These are phyloP conservation scores for Nixonia krombeini DNA, from an alignment of 1,140 invertebrate species.

Conservation along the genomic window DNA sequence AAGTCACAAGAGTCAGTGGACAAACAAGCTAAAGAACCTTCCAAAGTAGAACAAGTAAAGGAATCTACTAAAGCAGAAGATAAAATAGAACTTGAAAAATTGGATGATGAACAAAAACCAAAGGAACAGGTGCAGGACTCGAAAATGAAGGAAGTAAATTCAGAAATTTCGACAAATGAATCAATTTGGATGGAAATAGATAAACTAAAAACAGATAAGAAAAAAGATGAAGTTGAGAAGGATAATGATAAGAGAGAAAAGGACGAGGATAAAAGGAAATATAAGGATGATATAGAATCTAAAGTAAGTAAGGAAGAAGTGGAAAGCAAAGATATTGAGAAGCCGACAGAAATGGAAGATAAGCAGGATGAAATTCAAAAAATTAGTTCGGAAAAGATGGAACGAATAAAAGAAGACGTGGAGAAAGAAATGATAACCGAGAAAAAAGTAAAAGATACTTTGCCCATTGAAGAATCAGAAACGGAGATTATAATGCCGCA, in stretches of 20 bases:
- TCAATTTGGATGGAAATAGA: not conserved
- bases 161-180: not conserved
- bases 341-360: constrained; percentile 7
- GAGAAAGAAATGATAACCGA: constrained; percentile 21
- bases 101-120: constrained; percentile 12
- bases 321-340: too few relatives aligned
- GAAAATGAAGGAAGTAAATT: not conserved
- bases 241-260: constrained; percentile 6
- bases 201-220: constrained; percentile 21
- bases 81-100: constrained; percentile 17
- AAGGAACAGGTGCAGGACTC: not conserved
- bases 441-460: not conserved
- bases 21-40: not conserved
- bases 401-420: constrained; percentile 27
- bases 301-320: not conserved
- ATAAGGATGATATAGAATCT: constrained; percentile 18
- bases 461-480: constrained; percentile 10
- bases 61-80: constrained; percentile 20
- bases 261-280: constrained; percentile 1
- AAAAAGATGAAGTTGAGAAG: not conserved
- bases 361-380: too few relatives aligned
- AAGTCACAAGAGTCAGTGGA: not conserved
- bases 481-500: not conserved
- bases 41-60: constrained; percentile 1
- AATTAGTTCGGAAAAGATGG: constrained; percentile 18